Evolutionary conservation across 2,888 invertebrate species (phyloP), one percentile per base, ranked within the genome.

Genomic region (Serripes groenlandicus): DNA sequence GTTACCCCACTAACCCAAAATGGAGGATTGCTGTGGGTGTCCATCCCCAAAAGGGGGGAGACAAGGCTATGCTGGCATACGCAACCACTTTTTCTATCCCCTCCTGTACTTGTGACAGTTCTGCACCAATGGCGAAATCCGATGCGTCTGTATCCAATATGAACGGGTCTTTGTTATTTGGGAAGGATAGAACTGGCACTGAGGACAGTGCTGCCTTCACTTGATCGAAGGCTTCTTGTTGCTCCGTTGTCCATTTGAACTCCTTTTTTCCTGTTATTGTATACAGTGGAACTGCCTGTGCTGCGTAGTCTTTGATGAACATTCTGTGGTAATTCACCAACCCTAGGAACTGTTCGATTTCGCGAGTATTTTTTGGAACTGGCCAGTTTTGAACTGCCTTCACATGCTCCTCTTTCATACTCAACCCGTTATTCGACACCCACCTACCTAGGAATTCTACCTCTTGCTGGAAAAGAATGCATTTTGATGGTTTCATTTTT

Each of bases 91-190:
- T n/a, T n/a, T n/a, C n/a, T n/a, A n/a, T n/a, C n/a, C n/a, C n/a
- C n/a, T n/a, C n/a, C n/a, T n/a, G n/a, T n/a, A n/a, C n/a, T n/a
- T n/a, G n/a, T n/a, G n/a, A n/a, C n/a, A n/a, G n/a, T n/a, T n/a
- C n/a, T n/a, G n/a, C n/a, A n/a, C n/a, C n/a, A n/a, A n/a, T n/a
- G 0, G 89, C 87, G 0, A 11, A 7, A 69, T 88, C 79, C 3
- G 81, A 84, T 0, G 89, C 85, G 75, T 89, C 86, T n/a, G 83
- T 86, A 52, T 85, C 83, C 54, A 89, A 49, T 2, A 89, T 80
- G 35, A 89, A n/a, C n/a, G n/a, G n/a, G n/a, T n/a, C n/a, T n/a
- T n/a, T n/a, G n/a, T n/a, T n/a, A n/a, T n/a, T n/a, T n/a, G n/a
- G n/a, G n/a, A n/a, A n/a, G n/a, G n/a, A n/a, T n/a, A n/a, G n/a